Base-by-base conservation (phyloP, 2,113 vertebrate genomes). In the Heloderma charlesbogerti region DNA sequence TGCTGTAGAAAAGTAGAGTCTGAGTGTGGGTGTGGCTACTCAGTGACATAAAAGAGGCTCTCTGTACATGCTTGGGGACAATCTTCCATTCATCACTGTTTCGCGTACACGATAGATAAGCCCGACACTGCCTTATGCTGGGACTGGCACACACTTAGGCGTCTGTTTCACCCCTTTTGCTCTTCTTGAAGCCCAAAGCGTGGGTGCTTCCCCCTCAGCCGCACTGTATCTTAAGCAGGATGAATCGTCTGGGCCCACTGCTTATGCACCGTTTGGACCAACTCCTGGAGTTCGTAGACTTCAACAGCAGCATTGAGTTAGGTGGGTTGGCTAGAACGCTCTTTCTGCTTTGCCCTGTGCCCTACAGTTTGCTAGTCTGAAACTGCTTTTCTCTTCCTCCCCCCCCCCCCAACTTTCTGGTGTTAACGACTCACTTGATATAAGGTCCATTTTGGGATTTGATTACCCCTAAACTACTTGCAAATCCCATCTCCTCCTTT, bases 221-320 rank as follows among this genome's bases (percentile, higher is more conserved):
- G 16, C 69, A 18, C 12, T 71, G 43, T 77, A 25, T 84, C 60
- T 85, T 77, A 51, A 90, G 57, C 82, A 90, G 89, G 83, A 90
- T 90, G 89, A 67, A 48, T 86, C 83, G 5, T 16, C 45, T 90
- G 43, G 40, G 34, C 15, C 63, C 60, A 6, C 45, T 4, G n/a
- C 22, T 90, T 48, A 67, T 85, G 82, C 13, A 48, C 2, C 31
- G 8, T 16, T 31, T 90, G 82, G 74, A 90, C 31, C 72, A 90
- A 6, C 18, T 86, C 25, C 37, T 90, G 72, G 37, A 85, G 22
- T 2, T 90, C n/a, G 37, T 51, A 13, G 25, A 90, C 9, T 69
- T 86, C 72, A 90, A 31, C 71, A 79, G 83, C 43, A 69, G 16
- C 1, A 40, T 66, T 27, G 89, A 90, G 67, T 7, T 54, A 86